Percentiles rank a stretch among this genome's conserved stretches.
Evolutionary conservation across 2,888 invertebrate species (phyloP).

Genomic region (Tetragnatha montana): DNA sequence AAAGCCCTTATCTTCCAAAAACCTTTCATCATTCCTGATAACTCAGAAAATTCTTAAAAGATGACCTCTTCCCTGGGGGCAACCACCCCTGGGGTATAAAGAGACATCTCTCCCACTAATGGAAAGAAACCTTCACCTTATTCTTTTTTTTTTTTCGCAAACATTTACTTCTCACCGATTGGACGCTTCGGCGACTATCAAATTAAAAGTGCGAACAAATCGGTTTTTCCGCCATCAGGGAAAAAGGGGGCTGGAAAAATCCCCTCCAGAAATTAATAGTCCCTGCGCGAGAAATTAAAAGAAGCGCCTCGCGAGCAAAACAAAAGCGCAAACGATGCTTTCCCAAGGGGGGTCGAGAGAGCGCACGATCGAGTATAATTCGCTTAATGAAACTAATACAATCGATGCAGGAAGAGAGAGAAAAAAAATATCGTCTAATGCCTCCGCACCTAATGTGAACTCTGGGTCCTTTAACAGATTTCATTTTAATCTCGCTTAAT

Average conservation of each 20-base stretch:
- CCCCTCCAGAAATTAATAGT: constrained; percentile 53
- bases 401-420: constrained; percentile 47
- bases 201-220: constrained; percentile 38
- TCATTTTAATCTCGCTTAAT: constrained; percentile 70
- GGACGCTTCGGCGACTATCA: constrained; percentile 8
- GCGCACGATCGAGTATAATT: constrained; percentile 58
- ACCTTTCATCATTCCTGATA: too few relatives aligned
- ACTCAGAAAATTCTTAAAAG: too few relatives aligned
- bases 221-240: constrained; percentile 32
- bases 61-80: too few relatives aligned
- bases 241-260: constrained; percentile 17
- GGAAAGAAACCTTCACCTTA: too few relatives aligned
- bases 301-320: constrained; percentile 33
- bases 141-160: background rate
- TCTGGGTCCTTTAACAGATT: constrained; percentile 46
- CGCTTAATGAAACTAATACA: constrained; percentile 69
- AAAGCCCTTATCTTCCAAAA: too few relatives aligned
- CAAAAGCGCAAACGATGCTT: constrained; percentile 22
- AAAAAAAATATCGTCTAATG: constrained; percentile 46
- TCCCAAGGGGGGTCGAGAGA: constrained; percentile 39
- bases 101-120: too few relatives aligned
- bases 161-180: background rate
- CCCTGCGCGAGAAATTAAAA: constrained; percentile 58
- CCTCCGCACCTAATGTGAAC: constrained; percentile 59
- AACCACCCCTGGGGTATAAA: too few relatives aligned